A percentile compares a stretch with the other conserved stretches of the same genome.
Evolutionary conservation across 2,113 vertebrate species (phyloP).

Genomic region (Eretmochelys imbricata): DNA sequence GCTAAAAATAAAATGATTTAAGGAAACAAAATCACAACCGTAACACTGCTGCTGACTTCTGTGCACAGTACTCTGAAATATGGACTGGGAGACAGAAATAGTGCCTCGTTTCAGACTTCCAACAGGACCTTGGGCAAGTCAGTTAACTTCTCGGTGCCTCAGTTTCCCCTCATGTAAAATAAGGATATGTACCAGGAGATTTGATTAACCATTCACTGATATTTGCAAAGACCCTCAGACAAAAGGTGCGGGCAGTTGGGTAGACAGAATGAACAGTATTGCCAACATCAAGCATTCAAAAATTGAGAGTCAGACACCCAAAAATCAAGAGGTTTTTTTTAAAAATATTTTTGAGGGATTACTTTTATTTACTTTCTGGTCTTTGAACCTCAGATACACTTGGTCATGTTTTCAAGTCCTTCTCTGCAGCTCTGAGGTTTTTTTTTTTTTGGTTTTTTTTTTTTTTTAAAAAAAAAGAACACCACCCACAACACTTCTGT

Average conservation of each 20-base stretch:
- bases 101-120: background rate
- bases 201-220: background rate
- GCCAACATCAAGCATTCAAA: background rate
- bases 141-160: background rate
- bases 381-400: fast-evolving
- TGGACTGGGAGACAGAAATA: background rate
- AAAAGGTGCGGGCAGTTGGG: background rate
- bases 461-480: background rate
- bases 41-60: background rate
- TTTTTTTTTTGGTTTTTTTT: too few species aligned
- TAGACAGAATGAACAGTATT: background rate
- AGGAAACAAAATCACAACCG: background rate
- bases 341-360: fast-evolving
- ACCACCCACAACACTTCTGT: background rate
- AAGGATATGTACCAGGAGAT: background rate
- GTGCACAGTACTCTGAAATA: background rate
- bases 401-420: background rate
- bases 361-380: background rate
- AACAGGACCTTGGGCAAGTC: background rate
- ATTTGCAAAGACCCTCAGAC: background rate
- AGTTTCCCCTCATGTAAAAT: background rate
- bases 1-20: background rate
- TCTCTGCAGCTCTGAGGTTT: background rate
- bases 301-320: background rate
- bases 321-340: background rate